A percentile compares a stretch with the other conserved stretches of the same genome.
These are phyloP conservation scores for Allophyes oxyacanthae DNA, from an alignment of 2,888 invertebrate species.

Conservation along the genomic window DNA sequence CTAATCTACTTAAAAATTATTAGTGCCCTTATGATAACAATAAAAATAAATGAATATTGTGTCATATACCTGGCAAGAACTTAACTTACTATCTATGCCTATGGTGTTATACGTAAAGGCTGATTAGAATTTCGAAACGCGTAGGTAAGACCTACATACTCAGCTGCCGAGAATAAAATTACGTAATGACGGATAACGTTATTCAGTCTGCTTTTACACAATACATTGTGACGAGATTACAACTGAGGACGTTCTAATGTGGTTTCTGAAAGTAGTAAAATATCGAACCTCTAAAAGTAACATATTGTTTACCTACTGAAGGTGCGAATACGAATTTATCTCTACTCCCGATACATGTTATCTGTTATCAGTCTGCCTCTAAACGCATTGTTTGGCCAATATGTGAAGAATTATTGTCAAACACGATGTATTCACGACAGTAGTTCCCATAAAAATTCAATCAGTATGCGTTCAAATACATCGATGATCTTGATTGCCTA, in stretches of 20 bases:
- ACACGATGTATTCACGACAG: slow-evolving; percentile 31
- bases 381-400: slow-evolving; percentile 49
- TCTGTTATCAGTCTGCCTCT: slow-evolving; percentile 54
- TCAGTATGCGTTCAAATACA: slow-evolving; percentile 10
- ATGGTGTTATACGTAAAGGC: slow-evolving; percentile 57
- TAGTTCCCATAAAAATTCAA: slow-evolving; percentile 28
- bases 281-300: slow-evolving; percentile 28
- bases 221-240: slow-evolving; percentile 37
- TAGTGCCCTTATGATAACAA: background rate
- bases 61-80: too few species aligned
- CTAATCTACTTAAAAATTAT: background rate
- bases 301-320: slow-evolving; percentile 9
- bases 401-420: slow-evolving; percentile 39
- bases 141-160: slow-evolving; percentile 74
- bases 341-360: slow-evolving; percentile 54
- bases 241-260: slow-evolving; percentile 16
- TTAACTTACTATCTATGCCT: slow-evolving; percentile 22
- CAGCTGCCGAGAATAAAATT: slow-evolving; percentile 67
- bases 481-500: slow-evolving; percentile 32
- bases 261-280: slow-evolving; percentile 20
- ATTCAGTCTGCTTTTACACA: slow-evolving; percentile 50
- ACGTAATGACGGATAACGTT: slow-evolving; percentile 62
- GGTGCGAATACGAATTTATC: slow-evolving; percentile 50
- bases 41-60: too few species aligned
- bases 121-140: slow-evolving; percentile 73